Evolutionary conservation across 1,140 invertebrate species (phyloP).

Genomic region (Lepidurus arcticus): DNA sequence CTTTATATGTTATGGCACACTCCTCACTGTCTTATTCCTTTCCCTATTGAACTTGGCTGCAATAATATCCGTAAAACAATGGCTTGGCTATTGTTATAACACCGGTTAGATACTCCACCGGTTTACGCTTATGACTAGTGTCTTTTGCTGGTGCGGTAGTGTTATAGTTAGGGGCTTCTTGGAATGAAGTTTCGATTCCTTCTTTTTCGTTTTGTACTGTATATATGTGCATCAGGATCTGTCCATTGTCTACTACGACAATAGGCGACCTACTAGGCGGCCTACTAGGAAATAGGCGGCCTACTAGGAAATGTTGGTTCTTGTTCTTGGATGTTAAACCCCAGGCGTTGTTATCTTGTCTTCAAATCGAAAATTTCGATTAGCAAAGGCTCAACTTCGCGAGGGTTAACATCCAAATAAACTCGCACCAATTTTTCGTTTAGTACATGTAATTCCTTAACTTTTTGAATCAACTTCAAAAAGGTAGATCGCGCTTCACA

Average conservation of each 20-base stretch:
- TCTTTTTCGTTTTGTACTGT: slow-evolving; percentile 6
- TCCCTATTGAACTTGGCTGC: too few species aligned
- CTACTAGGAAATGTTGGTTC: background rate
- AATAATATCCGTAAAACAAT: background rate
- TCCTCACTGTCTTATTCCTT: background rate
- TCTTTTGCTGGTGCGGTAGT: background rate
- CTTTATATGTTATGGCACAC: background rate
- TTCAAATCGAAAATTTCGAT: slow-evolving; percentile 91
- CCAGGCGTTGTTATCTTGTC: slow-evolving; percentile 30
- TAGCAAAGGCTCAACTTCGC: slow-evolving; percentile 78
- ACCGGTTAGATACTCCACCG: background rate
- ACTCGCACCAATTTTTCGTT: slow-evolving; percentile 81
- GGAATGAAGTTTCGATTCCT: background rate
- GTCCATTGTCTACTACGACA: background rate
- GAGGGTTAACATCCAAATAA: slow-evolving; percentile 82
- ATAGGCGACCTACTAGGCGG: too few species aligned
- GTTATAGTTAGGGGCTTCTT: background rate
- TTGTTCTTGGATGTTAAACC: background rate
- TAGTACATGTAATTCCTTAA: slow-evolving; percentile 74
- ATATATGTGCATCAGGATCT: background rate
- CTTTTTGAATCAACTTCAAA: slow-evolving; percentile 78
- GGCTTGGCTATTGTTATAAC: slow-evolving; percentile 7
- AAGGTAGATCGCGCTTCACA: slow-evolving; percentile 80
- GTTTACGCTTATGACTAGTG: background rate
- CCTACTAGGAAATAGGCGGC: too few species aligned